Base-by-base conservation (phyloP, 2,797 vertebrate species). In the Uromys caudimaculatus region DNA sequence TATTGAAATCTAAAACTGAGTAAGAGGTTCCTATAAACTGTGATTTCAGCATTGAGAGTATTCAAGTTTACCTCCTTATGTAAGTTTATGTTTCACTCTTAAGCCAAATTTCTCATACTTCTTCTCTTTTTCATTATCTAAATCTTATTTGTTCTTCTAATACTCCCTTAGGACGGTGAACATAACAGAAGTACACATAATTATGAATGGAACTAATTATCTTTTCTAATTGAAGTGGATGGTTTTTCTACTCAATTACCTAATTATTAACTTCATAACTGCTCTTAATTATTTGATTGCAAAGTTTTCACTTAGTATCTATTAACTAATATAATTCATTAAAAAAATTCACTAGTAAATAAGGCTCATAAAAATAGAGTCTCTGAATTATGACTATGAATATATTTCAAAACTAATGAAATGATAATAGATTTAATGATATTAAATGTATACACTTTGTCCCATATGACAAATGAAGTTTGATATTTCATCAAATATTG, bases 121-220 rank as follows among this genome's bases (percentile, higher is more conserved):
- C 6, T 10, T 76, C 1, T 54, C 13, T 50, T 89, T 60, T 35
- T 8, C 12, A 69, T 56, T 56, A 62, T 50, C 41, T 90, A 23
- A 78, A 32, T 60, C 2, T 52, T 91, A 62, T 77, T 87, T 81
- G 35, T 71, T 89, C 50, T 83, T 82, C 52, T 54, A 27, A 84
- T 81, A 12, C 17, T 64, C 76, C 69, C 56, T 1, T 3, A 84
- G 41, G 64, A 90, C 88, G 9, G 50, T 81, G 16, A 89, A 12
- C 35, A 3, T 84, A 77, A 44, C 81, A 50, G 91, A 21, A 95
- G 1, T 38, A 4, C 23, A 29, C 13, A 58, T 64, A 56, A 69
- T 89, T 95, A 95, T 95, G 73, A 81, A 52, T 83, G 10, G 83
- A 91, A 93, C 10, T 83, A 90, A 94, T 94, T 81, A 79, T 94